A percentile compares a stretch with the other conserved stretches of the same genome.
Conservation (phyloP, 92 coral and sea anemone species). For the Meandrina meandrites region DNA sequence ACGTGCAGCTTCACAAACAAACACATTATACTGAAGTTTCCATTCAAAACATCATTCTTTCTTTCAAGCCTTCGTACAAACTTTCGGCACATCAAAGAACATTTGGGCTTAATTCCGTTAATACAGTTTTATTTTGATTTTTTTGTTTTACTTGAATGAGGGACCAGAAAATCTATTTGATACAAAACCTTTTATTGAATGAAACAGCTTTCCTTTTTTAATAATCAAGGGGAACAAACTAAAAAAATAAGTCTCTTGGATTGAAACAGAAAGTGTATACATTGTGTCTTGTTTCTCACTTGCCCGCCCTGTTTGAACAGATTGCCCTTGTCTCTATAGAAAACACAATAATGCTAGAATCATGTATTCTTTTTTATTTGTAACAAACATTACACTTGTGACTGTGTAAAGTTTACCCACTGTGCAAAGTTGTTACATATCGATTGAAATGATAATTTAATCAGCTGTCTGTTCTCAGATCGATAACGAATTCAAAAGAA, state of each 20-base stretch:
- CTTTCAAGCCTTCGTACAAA: neutral
- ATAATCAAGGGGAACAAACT: no score
- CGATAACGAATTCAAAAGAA: neutral
- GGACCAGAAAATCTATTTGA: neutral
- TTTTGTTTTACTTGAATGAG: neutral
- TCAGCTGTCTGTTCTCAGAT: neutral
- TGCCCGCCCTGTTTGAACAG: neutral
- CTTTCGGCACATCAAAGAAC: neutral
- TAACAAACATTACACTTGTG: neutral
- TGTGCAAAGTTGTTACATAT: neutral
- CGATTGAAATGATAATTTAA: neutral
- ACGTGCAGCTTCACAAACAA: no score
- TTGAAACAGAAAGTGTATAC: no score
- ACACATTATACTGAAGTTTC: no score
- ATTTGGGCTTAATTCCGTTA: neutral
- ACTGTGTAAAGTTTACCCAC: neutral
- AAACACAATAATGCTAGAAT: neutral
- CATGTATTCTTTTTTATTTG: neutral
- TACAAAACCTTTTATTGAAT: no score
- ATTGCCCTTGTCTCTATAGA: neutral
- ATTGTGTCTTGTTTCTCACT: no score
- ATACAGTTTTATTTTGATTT: neutral
- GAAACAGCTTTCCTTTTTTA: neutral
- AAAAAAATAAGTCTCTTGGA: neutral
- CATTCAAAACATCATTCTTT: neutral